Conservation (phyloP, 1,140 invertebrate species). For the Battus philenor region DNA sequence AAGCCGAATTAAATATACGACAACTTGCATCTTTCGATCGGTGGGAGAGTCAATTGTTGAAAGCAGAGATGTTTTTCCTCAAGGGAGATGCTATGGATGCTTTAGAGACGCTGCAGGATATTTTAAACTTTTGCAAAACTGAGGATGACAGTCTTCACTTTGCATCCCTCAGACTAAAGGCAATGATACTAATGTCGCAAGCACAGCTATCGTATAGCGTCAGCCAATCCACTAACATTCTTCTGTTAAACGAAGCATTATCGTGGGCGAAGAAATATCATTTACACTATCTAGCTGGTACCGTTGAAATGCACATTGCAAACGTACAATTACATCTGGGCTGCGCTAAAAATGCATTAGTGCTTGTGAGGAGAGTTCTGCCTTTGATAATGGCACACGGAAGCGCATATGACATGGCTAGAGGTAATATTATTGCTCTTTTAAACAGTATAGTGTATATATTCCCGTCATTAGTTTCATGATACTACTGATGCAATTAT, state of each 20-base stretch:
- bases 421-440: constrained; percentile 72
- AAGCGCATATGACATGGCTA: constrained; percentile 86
- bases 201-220: constrained; percentile 78
- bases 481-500: too few species aligned
- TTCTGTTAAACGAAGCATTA: constrained; percentile 82
- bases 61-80: constrained; percentile 81
- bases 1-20: constrained; percentile 83
- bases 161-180: constrained; percentile 78
- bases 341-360: constrained; percentile 83
- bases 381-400: constrained; percentile 86
- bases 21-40: constrained; percentile 84
- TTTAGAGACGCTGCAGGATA: constrained; percentile 76
- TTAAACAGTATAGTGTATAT: too few species aligned
- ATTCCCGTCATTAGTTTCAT: too few species aligned
- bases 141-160: constrained; percentile 74
- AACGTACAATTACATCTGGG: constrained; percentile 84
- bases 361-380: constrained; percentile 82
- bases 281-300: constrained; percentile 83
- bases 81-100: constrained; percentile 82
- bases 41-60: constrained; percentile 81
- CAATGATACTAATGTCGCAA: constrained; percentile 85
- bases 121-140: constrained; percentile 73
- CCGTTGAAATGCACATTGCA: constrained; percentile 87
- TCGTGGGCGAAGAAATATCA: constrained; percentile 83
- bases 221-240: constrained; percentile 75